Base-by-base conservation (phyloP, 92 coral and sea anemone genomes). In the Epizoanthus fatuus region DNA sequence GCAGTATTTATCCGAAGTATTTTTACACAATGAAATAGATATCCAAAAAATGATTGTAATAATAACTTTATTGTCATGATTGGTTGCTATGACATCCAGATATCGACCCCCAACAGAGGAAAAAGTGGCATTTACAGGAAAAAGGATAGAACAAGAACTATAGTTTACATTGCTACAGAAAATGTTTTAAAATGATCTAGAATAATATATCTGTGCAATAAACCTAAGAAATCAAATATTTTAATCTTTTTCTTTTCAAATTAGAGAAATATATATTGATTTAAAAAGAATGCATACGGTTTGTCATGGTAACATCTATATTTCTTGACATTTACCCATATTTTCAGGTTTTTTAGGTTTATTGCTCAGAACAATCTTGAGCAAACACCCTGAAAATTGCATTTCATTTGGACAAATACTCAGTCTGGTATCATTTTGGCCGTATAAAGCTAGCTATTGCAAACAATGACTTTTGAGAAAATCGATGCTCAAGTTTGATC, bases 21-120 rank as follows among this genome's bases (percentile, higher is more conserved):
- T 22, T 22, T 22, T 0, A 22, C 25, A 22, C 25, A 22, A 22
- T 22, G 25, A 22, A 22, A 72, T 11, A 51, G 78, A 72, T 62
- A 72, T 51, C 78, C 78, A 72, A 72, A 44, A 19, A 51, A 58
- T 72, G 62, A 72, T 72, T 16, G 51, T 38, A 51, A 72, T 20
- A 20, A 72, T 47, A 25, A 47, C n/a, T 25, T 72, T 5, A 25
- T 20, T 40, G 78, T 44, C 78, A 40, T 10, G 29, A 72, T 72
- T 72, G 17, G 62, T 72, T 72, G 78, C 45, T 32, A 72, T 51
- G 62, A 72, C 78, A 72, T 52, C 78, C 45, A 52, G 78, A 72
- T 72, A 72, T 51, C 53, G 63, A 72, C 63, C 78, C 44, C 78
- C 78, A 72, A 51, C 63, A 49, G 78, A 49, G 47, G 29, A 51